phyloP scores from a whole-genome alignment of 2,888 invertebrate species.

The Argyra leucocephala region DNA sequence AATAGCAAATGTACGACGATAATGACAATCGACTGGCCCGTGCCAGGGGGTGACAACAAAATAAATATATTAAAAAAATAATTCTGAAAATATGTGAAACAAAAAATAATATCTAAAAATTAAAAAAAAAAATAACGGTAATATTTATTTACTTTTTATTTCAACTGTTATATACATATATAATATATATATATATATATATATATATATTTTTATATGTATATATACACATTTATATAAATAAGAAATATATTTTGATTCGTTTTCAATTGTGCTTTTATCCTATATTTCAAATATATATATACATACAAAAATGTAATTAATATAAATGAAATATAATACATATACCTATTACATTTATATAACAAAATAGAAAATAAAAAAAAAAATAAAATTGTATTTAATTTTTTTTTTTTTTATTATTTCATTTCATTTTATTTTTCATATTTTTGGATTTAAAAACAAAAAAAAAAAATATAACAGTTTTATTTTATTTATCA shows the following conservation, averaged over 20 bases:
- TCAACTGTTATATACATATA: background rate
- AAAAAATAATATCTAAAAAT: too few species aligned
- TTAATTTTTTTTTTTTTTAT: background rate
- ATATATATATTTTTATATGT: background rate
- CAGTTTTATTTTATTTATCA: conserved; percentile 12
- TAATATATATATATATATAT: background rate
- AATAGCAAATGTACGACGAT: too few species aligned
- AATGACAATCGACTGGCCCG: background rate
- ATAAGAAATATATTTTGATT: background rate
- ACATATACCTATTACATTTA: background rate
- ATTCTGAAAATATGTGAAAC: too few species aligned
- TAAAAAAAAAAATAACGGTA: background rate
- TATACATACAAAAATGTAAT: background rate
- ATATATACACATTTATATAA: background rate
- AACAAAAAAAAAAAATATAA: too few species aligned
- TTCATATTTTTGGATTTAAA: background rate
- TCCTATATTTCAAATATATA: background rate
- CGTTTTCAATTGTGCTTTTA: background rate
- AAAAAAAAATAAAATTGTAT: background rate
- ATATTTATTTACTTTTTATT: background rate
- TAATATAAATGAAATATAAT: background rate
- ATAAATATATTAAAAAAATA: background rate
- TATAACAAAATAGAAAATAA: background rate
- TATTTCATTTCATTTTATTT: background rate
- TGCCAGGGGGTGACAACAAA: background rate